These are phyloP conservation scores for Anorthoa munda DNA, from an alignment of 2,888 invertebrate species.

Conservation along the genomic window DNA sequence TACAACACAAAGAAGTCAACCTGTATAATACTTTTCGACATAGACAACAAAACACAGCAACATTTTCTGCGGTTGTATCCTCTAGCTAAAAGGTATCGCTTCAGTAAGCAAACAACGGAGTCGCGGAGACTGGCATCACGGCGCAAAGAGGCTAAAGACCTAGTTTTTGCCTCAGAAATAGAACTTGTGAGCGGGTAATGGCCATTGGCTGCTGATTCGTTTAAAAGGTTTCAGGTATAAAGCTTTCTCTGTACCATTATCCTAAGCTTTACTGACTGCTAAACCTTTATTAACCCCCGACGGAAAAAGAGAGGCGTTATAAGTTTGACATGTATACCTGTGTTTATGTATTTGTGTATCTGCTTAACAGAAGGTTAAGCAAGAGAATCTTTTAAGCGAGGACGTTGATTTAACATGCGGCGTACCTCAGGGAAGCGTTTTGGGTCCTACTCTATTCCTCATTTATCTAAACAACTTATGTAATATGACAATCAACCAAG, in stretches of 20 bases:
- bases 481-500: too few relatives aligned
- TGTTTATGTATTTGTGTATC: too few relatives aligned
- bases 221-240: conserved; percentile 74
- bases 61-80: conserved; percentile 49
- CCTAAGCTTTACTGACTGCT: conserved; percentile 51
- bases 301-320: too few relatives aligned
- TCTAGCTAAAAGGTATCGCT: conserved; percentile 79
- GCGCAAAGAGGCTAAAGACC: conserved; percentile 64
- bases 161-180: conserved; percentile 70
- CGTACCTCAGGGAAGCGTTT: too few relatives aligned
- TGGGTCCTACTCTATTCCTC: too few relatives aligned
- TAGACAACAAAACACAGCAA: conserved; percentile 28
- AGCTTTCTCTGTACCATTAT: conserved; percentile 57
- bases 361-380: too few relatives aligned
- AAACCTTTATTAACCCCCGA: not conserved
- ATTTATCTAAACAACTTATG: too few relatives aligned
- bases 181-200: conserved; percentile 70
- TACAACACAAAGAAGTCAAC: not conserved
- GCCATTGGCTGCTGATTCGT: conserved; percentile 71
- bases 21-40: conserved; percentile 8
- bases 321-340: too few relatives aligned
- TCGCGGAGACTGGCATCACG: conserved; percentile 52
- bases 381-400: too few relatives aligned
- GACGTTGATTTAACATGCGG: too few relatives aligned
- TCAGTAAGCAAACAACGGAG: conserved; percentile 74